Conservation (phyloP, 2,888 invertebrate species). For the Netelia melanura region DNA sequence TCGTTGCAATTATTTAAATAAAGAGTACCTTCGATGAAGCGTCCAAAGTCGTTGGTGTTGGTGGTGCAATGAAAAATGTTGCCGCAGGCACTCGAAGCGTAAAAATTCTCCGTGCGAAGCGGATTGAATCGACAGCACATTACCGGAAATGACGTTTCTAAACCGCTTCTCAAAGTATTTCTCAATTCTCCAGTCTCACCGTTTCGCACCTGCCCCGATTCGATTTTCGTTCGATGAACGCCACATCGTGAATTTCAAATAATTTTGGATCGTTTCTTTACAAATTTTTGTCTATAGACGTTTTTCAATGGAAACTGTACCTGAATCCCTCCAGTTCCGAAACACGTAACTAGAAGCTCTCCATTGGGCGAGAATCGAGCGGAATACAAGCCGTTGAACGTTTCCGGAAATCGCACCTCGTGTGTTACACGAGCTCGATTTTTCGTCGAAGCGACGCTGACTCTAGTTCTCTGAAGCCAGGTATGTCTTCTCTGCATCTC, state of each 20-base stretch:
- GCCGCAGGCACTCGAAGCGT: conserved; percentile 81
- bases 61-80: conserved; percentile 78
- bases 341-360: conserved; percentile 84
- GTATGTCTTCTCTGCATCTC: conserved; percentile 72
- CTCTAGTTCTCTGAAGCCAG: conserved; percentile 71
- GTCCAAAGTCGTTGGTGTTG: conserved; percentile 73
- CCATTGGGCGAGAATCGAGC: conserved; percentile 85
- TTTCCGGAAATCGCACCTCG: conserved; percentile 78
- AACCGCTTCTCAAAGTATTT: conserved; percentile 74
- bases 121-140: conserved; percentile 81
- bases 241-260: too few species aligned
- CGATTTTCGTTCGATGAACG: too few species aligned
- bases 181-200: conserved; percentile 75
- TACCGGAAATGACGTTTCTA: conserved; percentile 77
- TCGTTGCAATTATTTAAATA: background rate
- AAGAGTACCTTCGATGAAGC: conserved; percentile 76
- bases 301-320: conserved; percentile 77
- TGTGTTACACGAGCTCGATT: conserved; percentile 73
- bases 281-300: too few species aligned
- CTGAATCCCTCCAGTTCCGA: conserved; percentile 87
- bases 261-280: too few species aligned
- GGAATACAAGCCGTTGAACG: conserved; percentile 80
- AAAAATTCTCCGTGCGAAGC: conserved; percentile 74
- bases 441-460: conserved; percentile 65
- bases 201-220: conserved; percentile 75